A percentile compares a stretch with the other conserved stretches of the same genome.
phyloP scores from a whole-genome alignment of 2,888 invertebrate species.

The Adela reaumurella region DNA sequence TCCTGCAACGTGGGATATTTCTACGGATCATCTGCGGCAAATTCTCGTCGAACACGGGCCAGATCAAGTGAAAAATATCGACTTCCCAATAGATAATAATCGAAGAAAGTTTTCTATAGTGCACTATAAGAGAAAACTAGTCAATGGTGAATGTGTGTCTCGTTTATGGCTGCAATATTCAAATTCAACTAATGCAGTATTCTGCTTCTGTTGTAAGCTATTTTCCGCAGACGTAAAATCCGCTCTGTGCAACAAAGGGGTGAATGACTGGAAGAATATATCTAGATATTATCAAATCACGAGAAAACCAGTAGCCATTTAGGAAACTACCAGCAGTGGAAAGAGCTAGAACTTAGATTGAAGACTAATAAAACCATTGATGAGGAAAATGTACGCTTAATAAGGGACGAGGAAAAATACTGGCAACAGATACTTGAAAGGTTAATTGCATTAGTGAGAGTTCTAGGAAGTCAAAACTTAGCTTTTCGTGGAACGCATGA shows the following conservation, averaged over 20 bases:
- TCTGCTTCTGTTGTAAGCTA: slow-evolving; percentile 11
- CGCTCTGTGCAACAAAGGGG: slow-evolving; percentile 7
- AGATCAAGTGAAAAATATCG: slow-evolving; percentile 6
- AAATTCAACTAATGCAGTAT: slow-evolving; percentile 7
- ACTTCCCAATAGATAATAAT: slow-evolving; percentile 10
- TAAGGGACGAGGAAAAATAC: slow-evolving; percentile 6
- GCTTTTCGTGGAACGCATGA: slow-evolving; percentile 8
- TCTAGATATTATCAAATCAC: slow-evolving; percentile 7
- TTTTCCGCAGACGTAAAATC: slow-evolving; percentile 7
- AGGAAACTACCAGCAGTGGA: slow-evolving; percentile 8
- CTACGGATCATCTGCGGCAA: slow-evolving; percentile 6
- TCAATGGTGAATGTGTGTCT: slow-evolving; percentile 7
- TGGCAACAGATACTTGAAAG: slow-evolving; percentile 8
- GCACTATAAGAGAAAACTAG: slow-evolving; percentile 9
- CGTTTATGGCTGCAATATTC: slow-evolving; percentile 11
- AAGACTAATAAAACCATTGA: slow-evolving; percentile 9
- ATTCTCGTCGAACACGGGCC: slow-evolving; percentile 7
- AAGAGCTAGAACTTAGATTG: slow-evolving; percentile 9
- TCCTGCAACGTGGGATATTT: too few relatives aligned
- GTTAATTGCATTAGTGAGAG: slow-evolving; percentile 7
- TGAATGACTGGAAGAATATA: slow-evolving; percentile 10
- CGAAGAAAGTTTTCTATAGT: slow-evolving; percentile 8
- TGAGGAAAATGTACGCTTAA: slow-evolving; percentile 7
- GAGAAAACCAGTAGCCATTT: slow-evolving; percentile 8
- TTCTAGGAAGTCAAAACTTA: slow-evolving; percentile 4